These are phyloP conservation scores for Geopemphigus sp. DNA, from an alignment of 1,140 invertebrate genomes.

Conservation along the genomic window DNA sequence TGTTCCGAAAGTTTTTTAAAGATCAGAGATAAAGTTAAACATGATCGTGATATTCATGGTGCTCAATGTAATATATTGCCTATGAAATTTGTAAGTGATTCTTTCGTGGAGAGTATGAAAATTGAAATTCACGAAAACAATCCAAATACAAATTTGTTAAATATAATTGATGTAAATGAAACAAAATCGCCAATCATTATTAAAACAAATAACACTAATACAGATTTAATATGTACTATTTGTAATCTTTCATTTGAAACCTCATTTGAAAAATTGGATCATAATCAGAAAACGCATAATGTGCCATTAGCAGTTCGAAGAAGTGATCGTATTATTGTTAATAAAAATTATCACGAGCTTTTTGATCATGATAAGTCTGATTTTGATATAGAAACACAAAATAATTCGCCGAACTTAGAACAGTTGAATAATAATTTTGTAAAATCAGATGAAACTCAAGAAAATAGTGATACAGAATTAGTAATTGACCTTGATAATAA, in stretches of 20 bases:
- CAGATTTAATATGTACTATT: neutral
- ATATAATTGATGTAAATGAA: neutral
- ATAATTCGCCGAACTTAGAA: neutral
- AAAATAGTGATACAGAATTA: neutral
- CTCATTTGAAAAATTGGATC: slow-evolving; percentile 5
- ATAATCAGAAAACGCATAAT: neutral
- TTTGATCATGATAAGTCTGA: slow-evolving; percentile 8
- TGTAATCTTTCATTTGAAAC: slow-evolving; percentile 21
- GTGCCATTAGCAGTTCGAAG: neutral
- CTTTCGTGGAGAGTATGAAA: neutral
- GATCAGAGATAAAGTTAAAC: slow-evolving; percentile 5
- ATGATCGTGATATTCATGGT: slow-evolving; percentile 34
- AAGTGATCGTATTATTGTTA: neutral
- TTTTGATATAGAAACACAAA: neutral
- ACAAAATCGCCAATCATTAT: neutral
- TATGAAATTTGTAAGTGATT: slow-evolving; percentile 6
- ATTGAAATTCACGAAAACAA: neutral
- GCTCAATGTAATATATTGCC: slow-evolving; percentile 10
- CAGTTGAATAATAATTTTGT: neutral
- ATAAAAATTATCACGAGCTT: neutral
- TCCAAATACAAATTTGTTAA: neutral
- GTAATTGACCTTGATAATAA: neutral
- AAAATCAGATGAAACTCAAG: neutral
- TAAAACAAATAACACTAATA: neutral
- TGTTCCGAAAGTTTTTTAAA: slow-evolving; percentile 41